Conservation (phyloP, 2,113 vertebrate species). For the Cariama cristata region DNA sequence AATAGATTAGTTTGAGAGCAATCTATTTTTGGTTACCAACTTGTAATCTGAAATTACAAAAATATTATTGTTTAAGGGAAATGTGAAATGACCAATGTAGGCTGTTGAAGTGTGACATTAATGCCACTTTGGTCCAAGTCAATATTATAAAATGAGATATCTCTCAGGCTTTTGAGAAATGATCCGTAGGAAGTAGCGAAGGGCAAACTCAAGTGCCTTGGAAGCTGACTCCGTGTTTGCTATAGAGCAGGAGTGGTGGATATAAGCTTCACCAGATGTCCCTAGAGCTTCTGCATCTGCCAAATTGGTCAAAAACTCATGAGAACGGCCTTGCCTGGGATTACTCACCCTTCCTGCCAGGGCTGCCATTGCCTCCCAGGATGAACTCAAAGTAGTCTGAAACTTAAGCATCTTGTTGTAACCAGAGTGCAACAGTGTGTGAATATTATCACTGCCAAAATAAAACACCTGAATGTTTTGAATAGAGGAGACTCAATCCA, state of each 20-base stretch:
- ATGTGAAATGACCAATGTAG: neutral
- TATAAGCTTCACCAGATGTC: neutral
- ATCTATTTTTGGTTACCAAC: neutral
- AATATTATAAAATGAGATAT: neutral
- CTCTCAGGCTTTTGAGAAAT: neutral
- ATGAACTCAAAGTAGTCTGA: neutral
- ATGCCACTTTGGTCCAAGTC: fast-evolving
- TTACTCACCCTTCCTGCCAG: neutral
- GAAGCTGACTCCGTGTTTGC: neutral
- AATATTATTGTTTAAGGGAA: neutral
- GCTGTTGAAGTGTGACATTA: neutral
- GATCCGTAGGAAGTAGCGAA: neutral
- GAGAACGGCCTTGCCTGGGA: fast-evolving
- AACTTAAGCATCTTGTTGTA: fast-evolving
- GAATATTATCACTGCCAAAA: neutral
- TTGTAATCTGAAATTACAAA: conserved; percentile 2
- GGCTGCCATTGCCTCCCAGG: neutral
- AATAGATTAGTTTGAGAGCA: neutral
- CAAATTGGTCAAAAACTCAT: neutral
- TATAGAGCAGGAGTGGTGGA: neutral
- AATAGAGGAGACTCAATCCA: neutral
- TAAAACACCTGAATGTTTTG: neutral
- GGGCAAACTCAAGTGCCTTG: neutral
- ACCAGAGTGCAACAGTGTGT: neutral
- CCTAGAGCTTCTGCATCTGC: neutral